Percentiles rank a stretch among this genome's conserved stretches.
These are phyloP conservation scores for Phyllostomus discolor DNA, from an alignment of 2,113 vertebrate species.

Conservation along the genomic window DNA sequence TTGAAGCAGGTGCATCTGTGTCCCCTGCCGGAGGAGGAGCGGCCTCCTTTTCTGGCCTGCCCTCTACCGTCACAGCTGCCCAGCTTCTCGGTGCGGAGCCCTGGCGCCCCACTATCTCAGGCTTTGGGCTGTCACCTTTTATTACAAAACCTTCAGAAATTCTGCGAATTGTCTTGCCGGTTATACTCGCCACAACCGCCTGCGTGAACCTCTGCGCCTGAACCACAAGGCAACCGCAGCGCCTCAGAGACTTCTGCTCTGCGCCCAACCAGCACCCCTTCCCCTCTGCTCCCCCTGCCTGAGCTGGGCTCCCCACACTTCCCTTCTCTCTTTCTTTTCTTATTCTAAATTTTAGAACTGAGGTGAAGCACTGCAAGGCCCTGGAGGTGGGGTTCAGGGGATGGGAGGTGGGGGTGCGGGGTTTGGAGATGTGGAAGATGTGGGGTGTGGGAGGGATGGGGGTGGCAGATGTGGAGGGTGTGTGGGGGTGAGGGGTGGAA, in stretches of 20 bases:
- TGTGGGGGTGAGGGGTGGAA: background rate
- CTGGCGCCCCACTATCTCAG: rapidly evolving
- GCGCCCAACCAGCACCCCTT: background rate
- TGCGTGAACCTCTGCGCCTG: conserved; percentile 37
- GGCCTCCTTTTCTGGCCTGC: background rate
- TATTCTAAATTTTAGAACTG: conserved; percentile 40
- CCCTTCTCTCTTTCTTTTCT: background rate
- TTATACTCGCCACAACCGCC: conserved; percentile 48
- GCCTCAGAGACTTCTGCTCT: conserved; percentile 57
- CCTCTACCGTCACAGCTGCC: background rate
- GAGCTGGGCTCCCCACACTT: conserved; percentile 50
- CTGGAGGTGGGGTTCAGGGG: background rate
- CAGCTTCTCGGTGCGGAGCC: rapidly evolving
- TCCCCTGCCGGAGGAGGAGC: rapidly evolving
- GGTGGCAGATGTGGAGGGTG: background rate
- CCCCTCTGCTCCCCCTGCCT: background rate
- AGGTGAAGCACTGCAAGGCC: background rate
- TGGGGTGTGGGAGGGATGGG: background rate
- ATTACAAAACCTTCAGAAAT: conserved; percentile 55
- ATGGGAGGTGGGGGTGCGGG: background rate
- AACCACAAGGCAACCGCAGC: conserved; percentile 66
- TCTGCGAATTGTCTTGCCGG: conserved; percentile 13
- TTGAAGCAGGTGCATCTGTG: rapidly evolving
- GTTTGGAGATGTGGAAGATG: background rate
- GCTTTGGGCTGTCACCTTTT: conserved; percentile 19